Percentiles rank a stretch among this genome's conserved stretches.
Evolutionary conservation across 2,113 vertebrate species (phyloP).

Genomic region (Pantherophis guttatus): DNA sequence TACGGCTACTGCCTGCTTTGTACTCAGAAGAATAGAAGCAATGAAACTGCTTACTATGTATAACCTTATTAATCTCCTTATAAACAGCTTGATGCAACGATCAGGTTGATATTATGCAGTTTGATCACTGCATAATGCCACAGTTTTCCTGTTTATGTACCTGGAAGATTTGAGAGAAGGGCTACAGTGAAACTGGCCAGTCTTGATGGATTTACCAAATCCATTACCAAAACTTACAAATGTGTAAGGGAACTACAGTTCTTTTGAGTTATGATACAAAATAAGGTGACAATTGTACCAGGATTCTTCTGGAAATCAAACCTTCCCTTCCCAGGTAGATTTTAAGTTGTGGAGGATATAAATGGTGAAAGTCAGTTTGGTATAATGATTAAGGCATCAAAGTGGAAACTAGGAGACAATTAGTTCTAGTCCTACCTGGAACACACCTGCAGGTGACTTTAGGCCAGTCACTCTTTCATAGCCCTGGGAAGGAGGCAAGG

Average conservation of each 20-base stretch:
- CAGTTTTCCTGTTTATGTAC: not conserved
- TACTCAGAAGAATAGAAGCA: not conserved
- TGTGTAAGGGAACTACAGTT: not conserved
- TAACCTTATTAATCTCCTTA: not conserved
- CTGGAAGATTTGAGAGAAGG: not conserved
- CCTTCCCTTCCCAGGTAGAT: not conserved
- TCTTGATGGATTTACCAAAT: not conserved
- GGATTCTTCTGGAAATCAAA: not conserved
- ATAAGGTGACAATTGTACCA: not conserved
- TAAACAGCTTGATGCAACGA: not conserved
- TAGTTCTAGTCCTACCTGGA: not conserved
- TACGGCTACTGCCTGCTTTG: not conserved
- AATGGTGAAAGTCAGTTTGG: not conserved
- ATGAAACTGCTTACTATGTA: not conserved
- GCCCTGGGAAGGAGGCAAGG: not conserved
- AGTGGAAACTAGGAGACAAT: not conserved
- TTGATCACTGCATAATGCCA: not conserved
- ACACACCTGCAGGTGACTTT: not conserved
- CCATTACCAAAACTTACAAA: not conserved
- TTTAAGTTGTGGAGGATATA: not conserved
- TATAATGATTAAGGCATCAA: not conserved
- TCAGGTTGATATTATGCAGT: too few species aligned
- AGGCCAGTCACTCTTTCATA: not conserved
- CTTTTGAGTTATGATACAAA: not conserved
- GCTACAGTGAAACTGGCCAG: not conserved